Evolutionary conservation across 2,888 invertebrate genomes (phyloP), one percentile per base, ranked within the genome.

Genomic region (Allygus modestus): DNA sequence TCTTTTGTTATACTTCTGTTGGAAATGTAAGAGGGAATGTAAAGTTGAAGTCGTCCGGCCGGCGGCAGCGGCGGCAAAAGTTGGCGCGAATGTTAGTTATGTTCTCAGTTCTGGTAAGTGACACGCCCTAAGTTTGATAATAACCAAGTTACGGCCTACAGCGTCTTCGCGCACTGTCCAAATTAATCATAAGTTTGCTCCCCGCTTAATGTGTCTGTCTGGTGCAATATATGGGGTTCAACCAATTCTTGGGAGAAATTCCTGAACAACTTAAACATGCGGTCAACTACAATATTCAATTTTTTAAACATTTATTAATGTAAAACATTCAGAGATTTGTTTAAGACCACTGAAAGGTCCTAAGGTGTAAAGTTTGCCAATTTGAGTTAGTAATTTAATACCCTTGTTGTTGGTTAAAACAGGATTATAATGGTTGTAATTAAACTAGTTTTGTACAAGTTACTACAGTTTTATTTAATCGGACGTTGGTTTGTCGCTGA

Each of bases 141-240:
- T 77, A 77, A 46, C 77, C 77, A 77, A 77, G 77, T 77, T 77
- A 77, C 77, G 51, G 77, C 51, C 28, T 28, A 28, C 77, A 77
- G 51, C 51, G 77, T 77, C 77, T 77, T 77, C 46, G 77, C 43
- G 73, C 71, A 71, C 71, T 71, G 71, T 71, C 71, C 71, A 71
- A 71, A 71, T 71, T 41, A 71, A 71, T 71, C 71, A 71, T 41
- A 71, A 71, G 71, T 71, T 71, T 71, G 71, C 15, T 41, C n/a
- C 15, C 37, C 41, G 71, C 41, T 37, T 71, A 71, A 71, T 71
- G 71, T 71, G 71, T 71, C 41, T 20, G 71, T 71, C 23, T 71
- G 4, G 65, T 28, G 15, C 31, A 65, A 65, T 65, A 31, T 31
- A 31, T 28, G 17, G 65, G 65, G 65, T 65, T 9, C 2, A 9